Evolutionary conservation across 2,797 vertebrate species (phyloP).

Genomic region (Picus viridis): DNA sequence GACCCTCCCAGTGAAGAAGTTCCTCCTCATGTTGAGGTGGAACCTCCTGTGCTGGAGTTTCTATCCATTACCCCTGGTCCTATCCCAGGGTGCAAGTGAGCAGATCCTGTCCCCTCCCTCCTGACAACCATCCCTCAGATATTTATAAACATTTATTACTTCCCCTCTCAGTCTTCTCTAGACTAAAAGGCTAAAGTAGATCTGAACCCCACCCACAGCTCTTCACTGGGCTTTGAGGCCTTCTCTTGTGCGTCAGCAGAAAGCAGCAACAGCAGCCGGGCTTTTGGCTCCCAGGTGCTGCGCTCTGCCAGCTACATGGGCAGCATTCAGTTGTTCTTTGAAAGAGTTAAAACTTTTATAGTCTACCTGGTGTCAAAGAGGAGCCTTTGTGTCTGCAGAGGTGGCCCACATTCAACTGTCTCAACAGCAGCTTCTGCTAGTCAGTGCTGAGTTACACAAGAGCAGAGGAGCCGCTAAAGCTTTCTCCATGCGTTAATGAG

Average conservation of each 20-base stretch:
- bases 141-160: no score
- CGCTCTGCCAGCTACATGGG: neutral
- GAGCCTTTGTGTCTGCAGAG: neutral
- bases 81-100: no score
- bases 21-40: no score
- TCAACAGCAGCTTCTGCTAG: neutral
- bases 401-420: neutral
- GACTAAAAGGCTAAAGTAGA: neutral
- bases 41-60: no score
- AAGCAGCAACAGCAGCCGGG: neutral
- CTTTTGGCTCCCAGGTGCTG: neutral
- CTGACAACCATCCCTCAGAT: no score
- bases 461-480: neutral
- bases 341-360: neutral
- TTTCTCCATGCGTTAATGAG: slow-evolving; percentile 51
- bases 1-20: no score
- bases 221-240: neutral
- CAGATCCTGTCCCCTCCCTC: no score
- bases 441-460: slow-evolving; percentile 6
- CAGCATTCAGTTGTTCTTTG: neutral
- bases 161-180: no score
- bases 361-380: neutral
- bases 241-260: neutral
- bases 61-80: no score
- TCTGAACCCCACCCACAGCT: neutral